Conservation (phyloP, 2,113 vertebrate species). For the Gambusia holbrooki region DNA sequence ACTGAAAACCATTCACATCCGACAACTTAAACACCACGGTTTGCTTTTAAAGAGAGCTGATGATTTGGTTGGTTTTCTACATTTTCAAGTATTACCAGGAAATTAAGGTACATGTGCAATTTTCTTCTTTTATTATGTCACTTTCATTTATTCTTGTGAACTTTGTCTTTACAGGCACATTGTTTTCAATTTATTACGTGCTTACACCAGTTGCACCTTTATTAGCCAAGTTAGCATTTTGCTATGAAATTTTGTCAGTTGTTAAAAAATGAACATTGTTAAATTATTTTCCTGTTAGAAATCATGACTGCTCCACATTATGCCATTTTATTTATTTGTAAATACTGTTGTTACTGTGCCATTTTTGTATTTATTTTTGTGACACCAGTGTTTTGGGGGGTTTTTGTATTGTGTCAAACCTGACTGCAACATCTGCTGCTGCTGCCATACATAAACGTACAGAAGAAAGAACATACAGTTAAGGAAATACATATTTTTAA, state of each 20-base stretch:
- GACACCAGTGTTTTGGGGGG: neutral
- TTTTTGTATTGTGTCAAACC: conserved; percentile 1
- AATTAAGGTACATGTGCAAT: conserved; percentile 23
- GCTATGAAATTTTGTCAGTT: neutral
- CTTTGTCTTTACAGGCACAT: conserved; percentile 57
- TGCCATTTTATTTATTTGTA: conserved; percentile 49
- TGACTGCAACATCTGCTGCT: neutral
- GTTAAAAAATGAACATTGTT: conserved; percentile 23
- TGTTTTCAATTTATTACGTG: conserved; percentile 33
- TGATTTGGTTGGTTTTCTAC: conserved; percentile 24
- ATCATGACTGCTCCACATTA: conserved; percentile 17
- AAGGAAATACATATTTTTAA: neutral
- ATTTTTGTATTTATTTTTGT: conserved; percentile 16
- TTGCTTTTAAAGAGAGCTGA: neutral
- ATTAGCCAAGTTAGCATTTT: conserved; percentile 21
- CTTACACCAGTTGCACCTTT: conserved; percentile 15
- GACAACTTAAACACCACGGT: neutral
- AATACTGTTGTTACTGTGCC: conserved; percentile 48
- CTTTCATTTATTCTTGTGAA: neutral
- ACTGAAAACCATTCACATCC: conserved; percentile 13
- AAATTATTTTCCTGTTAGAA: conserved; percentile 25
- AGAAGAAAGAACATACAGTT: neutral
- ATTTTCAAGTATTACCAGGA: conserved; percentile 28
- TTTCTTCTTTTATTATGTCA: conserved; percentile 38
- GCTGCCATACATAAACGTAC: neutral